Evolutionary conservation across 2,113 vertebrate species (phyloP), one percentile per base, ranked within the genome.

Genomic region (Ochotona curzoniae): DNA sequence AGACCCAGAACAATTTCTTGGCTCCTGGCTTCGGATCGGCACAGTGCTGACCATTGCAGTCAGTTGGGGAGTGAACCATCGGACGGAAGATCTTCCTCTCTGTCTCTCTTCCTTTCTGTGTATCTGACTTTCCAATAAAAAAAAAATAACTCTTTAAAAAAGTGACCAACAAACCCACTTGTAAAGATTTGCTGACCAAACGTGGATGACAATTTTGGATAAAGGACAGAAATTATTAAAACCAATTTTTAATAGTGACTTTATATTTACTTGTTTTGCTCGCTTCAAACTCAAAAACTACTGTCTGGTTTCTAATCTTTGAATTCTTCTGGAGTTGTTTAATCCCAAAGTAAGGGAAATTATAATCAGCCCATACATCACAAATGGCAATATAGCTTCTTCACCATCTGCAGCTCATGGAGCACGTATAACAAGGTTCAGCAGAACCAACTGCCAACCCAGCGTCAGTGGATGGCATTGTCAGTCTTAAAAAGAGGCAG

Each of bases 141-240:
- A 44, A 44, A 4, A 44, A 44, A 44, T 44, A 44, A 44, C 3
- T 44, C 38, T 44, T 44, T 44, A 44, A 44, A 44, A 44, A 44
- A 44, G 38, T 44, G 38, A 44, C 88, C 94, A 89, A 97, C 86
- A 90, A 89, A 96, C 90, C 96, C 87, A 90, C 97, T 97, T 49
- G 89, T 93, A 95, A 1, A 97, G 97, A 98, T 97, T 97, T 98
- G 97, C 98, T 97, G 96, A 97, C 97, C 98, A 97, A 97, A 96
- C 94, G 32, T 84, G 90, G 83, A 4, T 26, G 94, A 70, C 76
- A 94, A 90, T 90, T 80, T 44, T 93, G 88, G 94, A 95, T 80
- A 96, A 75, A 64, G 78, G 80, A 93, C 82, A 93, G 76, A 95
- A 97, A 95, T 94, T 92, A 96, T 89, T 74, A 97, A 95, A 97